Conservation (phyloP, 1,140 invertebrate genomes). For the Camponotus floridanus region DNA sequence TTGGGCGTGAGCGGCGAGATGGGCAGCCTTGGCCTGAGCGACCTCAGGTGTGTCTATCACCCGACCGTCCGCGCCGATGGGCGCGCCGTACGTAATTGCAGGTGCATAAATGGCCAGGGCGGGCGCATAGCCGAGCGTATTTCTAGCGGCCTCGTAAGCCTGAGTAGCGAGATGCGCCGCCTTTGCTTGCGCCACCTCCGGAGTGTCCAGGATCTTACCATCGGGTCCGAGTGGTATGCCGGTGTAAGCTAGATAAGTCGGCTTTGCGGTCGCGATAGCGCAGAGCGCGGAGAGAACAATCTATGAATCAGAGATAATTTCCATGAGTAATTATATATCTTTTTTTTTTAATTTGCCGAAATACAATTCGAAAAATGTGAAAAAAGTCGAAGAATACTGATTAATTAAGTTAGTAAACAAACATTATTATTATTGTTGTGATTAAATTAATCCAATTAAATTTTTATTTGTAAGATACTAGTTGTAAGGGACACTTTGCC, state of each 20-base stretch:
- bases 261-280: constrained; percentile 64
- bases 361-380: not conserved
- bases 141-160: constrained; percentile 80
- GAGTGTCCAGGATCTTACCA: constrained; percentile 86
- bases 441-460: not conserved
- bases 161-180: constrained; percentile 85
- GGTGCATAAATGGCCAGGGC: constrained; percentile 63
- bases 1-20: constrained; percentile 86
- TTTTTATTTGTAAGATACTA: not conserved
- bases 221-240: constrained; percentile 74
- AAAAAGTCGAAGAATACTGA: constrained; percentile 6
- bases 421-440: not conserved
- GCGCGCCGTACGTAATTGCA: constrained; percentile 77
- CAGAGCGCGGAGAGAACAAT: constrained; percentile 72
- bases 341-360: not conserved
- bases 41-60: constrained; percentile 89
- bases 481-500: no score
- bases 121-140: constrained; percentile 76
- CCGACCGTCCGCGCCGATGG: constrained; percentile 86
- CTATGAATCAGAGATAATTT: constrained; percentile 57
- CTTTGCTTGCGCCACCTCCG: constrained; percentile 88
- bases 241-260: constrained; percentile 56
- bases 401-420: not conserved
- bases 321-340: not conserved
- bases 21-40: constrained; percentile 87